These are phyloP conservation scores for Epinotia demarniana DNA, from an alignment of 2,888 invertebrate genomes.

Conservation along the genomic window DNA sequence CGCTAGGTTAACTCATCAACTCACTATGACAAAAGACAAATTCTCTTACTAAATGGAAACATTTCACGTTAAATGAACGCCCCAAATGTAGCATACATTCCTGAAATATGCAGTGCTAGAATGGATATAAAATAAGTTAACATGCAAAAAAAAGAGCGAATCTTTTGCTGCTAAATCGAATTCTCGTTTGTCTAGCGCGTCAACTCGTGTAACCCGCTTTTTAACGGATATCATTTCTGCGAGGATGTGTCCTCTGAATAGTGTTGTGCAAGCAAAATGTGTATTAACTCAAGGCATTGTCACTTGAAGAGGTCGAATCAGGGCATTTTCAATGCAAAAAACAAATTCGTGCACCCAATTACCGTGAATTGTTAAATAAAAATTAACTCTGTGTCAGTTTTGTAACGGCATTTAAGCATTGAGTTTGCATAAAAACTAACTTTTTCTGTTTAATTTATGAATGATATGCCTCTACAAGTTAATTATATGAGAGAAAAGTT, in stretches of 20 bases:
- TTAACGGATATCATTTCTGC: constrained; percentile 44
- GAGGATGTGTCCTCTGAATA: constrained; percentile 20
- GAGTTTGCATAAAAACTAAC: too few species aligned
- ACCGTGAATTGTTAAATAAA: too few species aligned
- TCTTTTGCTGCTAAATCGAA: constrained; percentile 37
- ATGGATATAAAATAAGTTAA: constrained; percentile 19
- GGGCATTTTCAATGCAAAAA: too few species aligned
- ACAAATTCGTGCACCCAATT: too few species aligned
- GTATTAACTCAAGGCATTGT: neutral
- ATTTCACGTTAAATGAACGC: neutral
- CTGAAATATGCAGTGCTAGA: neutral
- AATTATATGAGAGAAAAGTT: too few species aligned
- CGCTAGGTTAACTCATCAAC: too few species aligned
- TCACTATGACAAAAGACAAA: too few species aligned
- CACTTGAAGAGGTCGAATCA: neutral
- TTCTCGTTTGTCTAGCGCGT: constrained; percentile 40
- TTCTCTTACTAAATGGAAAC: too few species aligned
- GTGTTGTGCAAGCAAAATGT: constrained; percentile 5
- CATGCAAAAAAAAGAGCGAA: constrained; percentile 26
- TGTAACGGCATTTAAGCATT: too few species aligned
- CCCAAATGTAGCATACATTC: neutral
- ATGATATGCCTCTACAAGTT: too few species aligned
- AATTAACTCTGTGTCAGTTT: too few species aligned
- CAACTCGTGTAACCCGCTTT: constrained; percentile 36
- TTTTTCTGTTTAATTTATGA: too few species aligned